A percentile compares a stretch with the other conserved stretches of the same genome.
phyloP scores from a whole-genome alignment of 2,113 vertebrate genomes.

The Eubucco bourcierii region DNA sequence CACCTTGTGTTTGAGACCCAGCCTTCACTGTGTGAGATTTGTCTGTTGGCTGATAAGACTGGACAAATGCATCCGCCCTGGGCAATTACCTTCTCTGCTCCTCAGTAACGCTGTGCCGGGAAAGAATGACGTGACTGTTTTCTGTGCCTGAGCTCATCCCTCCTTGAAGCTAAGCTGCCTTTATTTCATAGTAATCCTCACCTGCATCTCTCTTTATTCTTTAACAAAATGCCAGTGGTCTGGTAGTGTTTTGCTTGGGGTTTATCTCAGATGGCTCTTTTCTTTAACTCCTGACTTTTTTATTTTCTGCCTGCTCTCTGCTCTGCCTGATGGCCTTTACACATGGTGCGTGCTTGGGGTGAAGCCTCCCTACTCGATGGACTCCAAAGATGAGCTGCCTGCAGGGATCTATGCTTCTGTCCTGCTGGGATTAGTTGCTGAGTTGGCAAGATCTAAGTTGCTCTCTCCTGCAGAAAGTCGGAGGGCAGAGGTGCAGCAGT shows the following conservation, averaged over 20 bases:
- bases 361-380: background rate
- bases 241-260: background rate
- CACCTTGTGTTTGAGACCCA: background rate
- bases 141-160: background rate
- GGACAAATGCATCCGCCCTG: background rate
- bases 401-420: background rate
- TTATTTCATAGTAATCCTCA: background rate
- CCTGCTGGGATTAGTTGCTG: background rate
- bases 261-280: background rate
- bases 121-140: background rate
- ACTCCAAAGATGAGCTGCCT: background rate
- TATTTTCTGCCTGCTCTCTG: too few species aligned
- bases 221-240: background rate
- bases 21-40: fast-evolving
- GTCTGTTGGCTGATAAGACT: background rate
- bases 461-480: background rate
- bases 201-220: background rate
- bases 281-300: background rate
- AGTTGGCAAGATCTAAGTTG: fast-evolving
- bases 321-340: background rate
- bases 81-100: background rate
- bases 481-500: background rate
- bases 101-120: background rate
- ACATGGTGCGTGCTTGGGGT: background rate
- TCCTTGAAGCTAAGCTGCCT: background rate